These are phyloP conservation scores for Archilochus colubris DNA, from an alignment of 2,113 vertebrate genomes.

Conservation along the genomic window DNA sequence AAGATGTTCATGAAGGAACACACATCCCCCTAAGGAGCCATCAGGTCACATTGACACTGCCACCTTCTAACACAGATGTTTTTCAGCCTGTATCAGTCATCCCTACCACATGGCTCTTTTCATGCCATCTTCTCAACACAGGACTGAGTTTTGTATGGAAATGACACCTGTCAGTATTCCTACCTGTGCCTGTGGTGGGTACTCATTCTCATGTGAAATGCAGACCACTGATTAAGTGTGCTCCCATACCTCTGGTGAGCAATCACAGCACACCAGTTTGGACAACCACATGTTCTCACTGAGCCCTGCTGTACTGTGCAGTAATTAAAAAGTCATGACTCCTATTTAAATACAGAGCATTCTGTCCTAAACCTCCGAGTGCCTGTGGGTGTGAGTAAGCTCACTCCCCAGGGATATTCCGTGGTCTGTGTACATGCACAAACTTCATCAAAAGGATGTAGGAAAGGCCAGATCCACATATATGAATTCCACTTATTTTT, in stretches of 20 bases:
- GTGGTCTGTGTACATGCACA: neutral
- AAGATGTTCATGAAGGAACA: neutral
- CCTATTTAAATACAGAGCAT: slow-evolving; percentile 58
- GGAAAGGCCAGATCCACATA: slow-evolving; percentile 58
- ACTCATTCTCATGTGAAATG: neutral
- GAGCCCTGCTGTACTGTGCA: slow-evolving; percentile 16
- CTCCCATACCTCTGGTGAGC: neutral
- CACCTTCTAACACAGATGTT: neutral
- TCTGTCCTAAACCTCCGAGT: neutral
- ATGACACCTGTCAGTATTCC: neutral
- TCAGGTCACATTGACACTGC: neutral
- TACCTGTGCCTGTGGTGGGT: neutral
- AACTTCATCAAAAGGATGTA: slow-evolving; percentile 25
- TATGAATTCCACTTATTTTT: neutral
- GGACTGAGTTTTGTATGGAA: neutral
- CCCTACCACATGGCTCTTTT: neutral
- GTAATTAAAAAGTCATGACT: slow-evolving; percentile 60
- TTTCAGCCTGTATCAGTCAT: neutral
- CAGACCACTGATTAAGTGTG: neutral
- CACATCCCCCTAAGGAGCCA: neutral
- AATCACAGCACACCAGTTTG: neutral
- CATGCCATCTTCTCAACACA: neutral
- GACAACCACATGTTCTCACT: neutral
- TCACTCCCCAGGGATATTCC: neutral
- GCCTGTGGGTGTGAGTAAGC: slow-evolving; percentile 23